A percentile compares a stretch with the other conserved stretches of the same genome.
These are phyloP conservation scores for Tangara arthus DNA, from an alignment of 2,797 vertebrate genomes.

Conservation along the genomic window DNA sequence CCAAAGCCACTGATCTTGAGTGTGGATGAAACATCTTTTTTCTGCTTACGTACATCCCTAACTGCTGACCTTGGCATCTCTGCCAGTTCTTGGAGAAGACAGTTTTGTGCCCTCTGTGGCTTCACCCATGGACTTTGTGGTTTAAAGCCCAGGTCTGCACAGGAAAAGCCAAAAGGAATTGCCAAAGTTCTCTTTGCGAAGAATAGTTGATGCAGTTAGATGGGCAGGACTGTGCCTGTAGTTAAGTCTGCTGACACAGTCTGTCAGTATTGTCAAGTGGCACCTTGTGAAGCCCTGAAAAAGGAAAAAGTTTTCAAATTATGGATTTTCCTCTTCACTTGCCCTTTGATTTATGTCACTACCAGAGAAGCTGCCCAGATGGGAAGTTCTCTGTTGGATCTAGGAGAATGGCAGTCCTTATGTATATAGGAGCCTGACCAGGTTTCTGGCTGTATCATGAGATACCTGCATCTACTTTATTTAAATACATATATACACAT, in stretches of 20 bases:
- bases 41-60: background rate
- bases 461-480: background rate
- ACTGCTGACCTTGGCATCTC: background rate
- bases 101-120: background rate
- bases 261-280: background rate
- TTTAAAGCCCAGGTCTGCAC: background rate
- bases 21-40: background rate
- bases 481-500: background rate
- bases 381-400: background rate
- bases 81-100: background rate
- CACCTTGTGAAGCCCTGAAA: background rate
- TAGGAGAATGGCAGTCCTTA: background rate
- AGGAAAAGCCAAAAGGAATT: background rate
- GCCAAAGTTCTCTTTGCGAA: background rate
- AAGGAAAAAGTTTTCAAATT: background rate
- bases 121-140: background rate
- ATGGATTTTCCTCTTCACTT: background rate
- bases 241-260: background rate
- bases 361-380: background rate
- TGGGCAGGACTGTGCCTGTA: background rate
- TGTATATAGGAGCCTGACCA: slow-evolving; percentile 39
- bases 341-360: background rate
- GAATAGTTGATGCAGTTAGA: background rate
- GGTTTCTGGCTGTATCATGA: slow-evolving; percentile 59
- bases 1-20: background rate